Evolutionary conservation across 2,797 vertebrate species (phyloP), one percentile per base, ranked within the genome.

Genomic region (Karalla daura): DNA sequence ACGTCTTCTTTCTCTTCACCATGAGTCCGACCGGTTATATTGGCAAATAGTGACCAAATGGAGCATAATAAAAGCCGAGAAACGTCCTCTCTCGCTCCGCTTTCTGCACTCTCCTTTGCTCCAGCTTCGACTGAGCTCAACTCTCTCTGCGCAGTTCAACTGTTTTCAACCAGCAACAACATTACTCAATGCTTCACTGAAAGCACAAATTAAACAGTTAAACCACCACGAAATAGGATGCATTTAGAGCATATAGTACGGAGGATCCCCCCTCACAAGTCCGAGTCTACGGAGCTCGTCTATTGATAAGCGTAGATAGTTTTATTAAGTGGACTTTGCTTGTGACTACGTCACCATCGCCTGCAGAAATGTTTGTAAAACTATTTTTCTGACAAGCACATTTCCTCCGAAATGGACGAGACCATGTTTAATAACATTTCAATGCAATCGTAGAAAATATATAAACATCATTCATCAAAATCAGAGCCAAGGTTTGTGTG

Each of bases 1-100:
- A 88, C 83, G 87, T 94, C 93, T 91, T 94, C 94, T 88, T 95
- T 88, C 94, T 94, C 93, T 95, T 96, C 95, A 96, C 96, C 96
- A 94, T 95, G 94, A 93, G 86, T 93, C 94, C 93, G 92, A 85
- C 78, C 85, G 81, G 89, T 82, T 90, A 85, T 66, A 83, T 78
- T 73, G 89, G 69, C 85, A 86, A 83, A 83, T 78, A 43, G 39
- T 70, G 86, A 70, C 70, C 88, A 86, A 91, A 85, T 78, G 68
- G 66, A 91, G 89, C 96, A 96, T 96, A 88, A 90, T 95, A 91
- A 84, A 78, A 90, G n/a, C 82, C 90, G 78, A 88, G 81, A 90
- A n/a, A n/a, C n/a, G n/a, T n/a, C n/a, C n/a, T 64, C 77, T 80
- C 89, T 87, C 75, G 67, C 87, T 85, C 86, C 78, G 92, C 89